These are phyloP conservation scores for Agriopis aurantiaria DNA, from an alignment of 2,888 invertebrate genomes.

Conservation along the genomic window DNA sequence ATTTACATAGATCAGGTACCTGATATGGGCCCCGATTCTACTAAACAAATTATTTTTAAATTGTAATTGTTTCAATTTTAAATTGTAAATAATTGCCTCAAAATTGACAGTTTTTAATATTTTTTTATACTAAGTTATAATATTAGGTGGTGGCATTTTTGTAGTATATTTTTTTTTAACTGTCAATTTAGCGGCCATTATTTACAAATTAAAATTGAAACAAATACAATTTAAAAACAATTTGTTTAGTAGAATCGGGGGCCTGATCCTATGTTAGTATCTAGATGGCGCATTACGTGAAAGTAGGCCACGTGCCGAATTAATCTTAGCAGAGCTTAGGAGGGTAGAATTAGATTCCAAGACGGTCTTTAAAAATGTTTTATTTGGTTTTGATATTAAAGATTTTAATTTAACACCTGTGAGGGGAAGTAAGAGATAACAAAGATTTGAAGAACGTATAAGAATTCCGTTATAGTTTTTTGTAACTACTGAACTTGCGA, in stretches of 20 bases:
- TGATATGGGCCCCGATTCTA: no score
- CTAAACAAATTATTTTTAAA: no score
- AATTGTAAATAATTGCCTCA: no score
- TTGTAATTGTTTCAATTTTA: no score
- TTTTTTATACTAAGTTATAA: no score
- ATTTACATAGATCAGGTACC: conserved; percentile 12
- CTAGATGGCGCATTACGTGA: conserved; percentile 8
- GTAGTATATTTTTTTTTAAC: no score
- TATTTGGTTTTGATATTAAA: conserved; percentile 26
- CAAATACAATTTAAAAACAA: no score
- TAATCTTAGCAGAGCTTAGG: conserved; percentile 27
- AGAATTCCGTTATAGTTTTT: background rate
- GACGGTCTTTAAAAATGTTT: conserved; percentile 16
- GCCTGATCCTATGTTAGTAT: conserved; percentile 7
- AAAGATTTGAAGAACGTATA: conserved; percentile 2
- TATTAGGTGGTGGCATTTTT: no score
- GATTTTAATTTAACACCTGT: conserved; percentile 8
- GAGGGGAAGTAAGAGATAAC: background rate
- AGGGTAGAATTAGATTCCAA: conserved; percentile 18
- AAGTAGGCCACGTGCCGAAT: conserved; percentile 27
- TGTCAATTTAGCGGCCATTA: no score
- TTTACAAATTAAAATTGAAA: no score
- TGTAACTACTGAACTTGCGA: background rate
- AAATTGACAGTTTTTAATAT: no score
- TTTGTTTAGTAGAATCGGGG: no score